Evolutionary conservation across 2,113 vertebrate species (phyloP).

Genomic region (Ascaphus truei): DNA sequence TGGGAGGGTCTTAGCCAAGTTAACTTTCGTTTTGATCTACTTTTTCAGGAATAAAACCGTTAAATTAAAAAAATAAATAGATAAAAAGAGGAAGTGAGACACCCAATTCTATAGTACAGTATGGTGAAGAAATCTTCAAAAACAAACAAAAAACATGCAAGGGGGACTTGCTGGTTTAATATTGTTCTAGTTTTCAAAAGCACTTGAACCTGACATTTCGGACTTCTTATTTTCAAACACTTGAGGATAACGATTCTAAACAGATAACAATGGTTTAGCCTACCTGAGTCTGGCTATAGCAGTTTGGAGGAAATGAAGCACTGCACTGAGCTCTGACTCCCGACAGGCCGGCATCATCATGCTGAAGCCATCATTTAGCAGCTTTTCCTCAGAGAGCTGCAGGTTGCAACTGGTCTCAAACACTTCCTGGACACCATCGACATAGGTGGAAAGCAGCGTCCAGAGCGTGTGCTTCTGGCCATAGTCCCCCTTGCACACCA

Average conservation of each 20-base stretch:
- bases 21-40: no score
- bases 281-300: constrained; percentile 85
- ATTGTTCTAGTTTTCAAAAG: no score
- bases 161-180: no score
- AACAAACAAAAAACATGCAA: constrained; percentile 32
- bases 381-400: constrained; percentile 83
- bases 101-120: no score
- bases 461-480: constrained; percentile 79
- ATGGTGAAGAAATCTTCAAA: no score
- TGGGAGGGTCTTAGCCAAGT: no score
- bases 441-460: constrained; percentile 81
- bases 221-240: no score
- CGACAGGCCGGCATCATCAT: constrained; percentile 88
- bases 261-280: constrained; percentile 31
- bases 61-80: no score
- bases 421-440: constrained; percentile 87
- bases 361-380: constrained; percentile 88
- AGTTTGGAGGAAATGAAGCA: constrained; percentile 79
- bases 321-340: constrained; percentile 74
- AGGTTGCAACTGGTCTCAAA: constrained; percentile 81
- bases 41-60: no score
- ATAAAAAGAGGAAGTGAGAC: no score
- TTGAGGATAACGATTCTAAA: no score
- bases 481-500: constrained; percentile 77
- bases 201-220: no score